Conservation (phyloP, 2,113 vertebrate species). For the Sterrhoptilus dennistouni region DNA sequence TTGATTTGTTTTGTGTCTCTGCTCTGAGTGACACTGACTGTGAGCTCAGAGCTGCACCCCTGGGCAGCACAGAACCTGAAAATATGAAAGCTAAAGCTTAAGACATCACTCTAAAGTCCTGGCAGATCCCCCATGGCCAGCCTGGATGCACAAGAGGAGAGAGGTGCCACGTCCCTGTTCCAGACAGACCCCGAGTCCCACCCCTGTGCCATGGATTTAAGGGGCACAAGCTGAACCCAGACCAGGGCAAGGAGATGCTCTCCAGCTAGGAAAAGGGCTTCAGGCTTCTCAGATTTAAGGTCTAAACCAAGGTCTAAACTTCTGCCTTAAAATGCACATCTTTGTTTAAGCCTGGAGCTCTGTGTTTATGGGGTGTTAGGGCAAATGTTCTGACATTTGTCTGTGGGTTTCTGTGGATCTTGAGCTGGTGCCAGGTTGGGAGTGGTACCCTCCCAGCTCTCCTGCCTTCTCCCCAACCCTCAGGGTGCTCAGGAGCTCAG, state of each 20-base stretch:
- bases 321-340: not conserved
- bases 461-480: not conserved
- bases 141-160: not conserved
- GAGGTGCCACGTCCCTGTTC: not conserved
- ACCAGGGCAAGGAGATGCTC: not conserved
- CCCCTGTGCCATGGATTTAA: fast-evolving
- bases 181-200: not conserved
- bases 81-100: too few relatives aligned
- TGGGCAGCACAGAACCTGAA: too few relatives aligned
- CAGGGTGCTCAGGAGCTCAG: not conserved
- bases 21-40: too few relatives aligned
- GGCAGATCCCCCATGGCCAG: not conserved
- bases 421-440: not conserved
- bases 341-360: conserved; percentile 2
- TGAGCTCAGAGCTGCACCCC: too few relatives aligned
- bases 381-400: conserved; percentile 16
- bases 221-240: not conserved
- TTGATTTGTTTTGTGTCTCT: too few relatives aligned
- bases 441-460: not conserved
- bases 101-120: not conserved
- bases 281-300: not conserved
- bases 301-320: not conserved
- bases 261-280: not conserved
- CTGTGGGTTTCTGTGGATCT: conserved; percentile 1
- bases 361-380: not conserved